A percentile compares a stretch with the other conserved stretches of the same genome.
Evolutionary conservation across 2,113 vertebrate genomes (phyloP).

Genomic region (Antechinus stuartii): DNA sequence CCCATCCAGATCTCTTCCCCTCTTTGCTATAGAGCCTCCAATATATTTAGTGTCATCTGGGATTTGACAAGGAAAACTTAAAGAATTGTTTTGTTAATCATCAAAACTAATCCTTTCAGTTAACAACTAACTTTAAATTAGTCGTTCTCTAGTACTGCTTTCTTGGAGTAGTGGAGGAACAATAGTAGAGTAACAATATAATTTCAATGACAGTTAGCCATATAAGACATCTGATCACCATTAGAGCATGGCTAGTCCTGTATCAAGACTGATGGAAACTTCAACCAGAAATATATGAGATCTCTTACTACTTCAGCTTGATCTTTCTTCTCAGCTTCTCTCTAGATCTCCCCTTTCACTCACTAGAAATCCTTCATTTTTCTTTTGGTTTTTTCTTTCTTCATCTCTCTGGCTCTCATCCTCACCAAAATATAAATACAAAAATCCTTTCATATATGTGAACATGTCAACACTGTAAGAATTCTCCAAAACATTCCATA

Average conservation of each 20-base stretch:
- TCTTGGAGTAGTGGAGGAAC: not conserved
- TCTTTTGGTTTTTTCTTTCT: not conserved
- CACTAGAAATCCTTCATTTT: constrained; percentile 28
- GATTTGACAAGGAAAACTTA: not conserved
- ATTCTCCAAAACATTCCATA: constrained; percentile 31
- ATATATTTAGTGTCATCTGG: not conserved
- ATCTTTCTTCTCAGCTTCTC: not conserved
- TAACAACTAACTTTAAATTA: not conserved
- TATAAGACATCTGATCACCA: not conserved
- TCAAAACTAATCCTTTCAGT: not conserved
- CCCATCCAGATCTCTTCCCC: not conserved
- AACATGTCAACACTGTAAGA: not conserved
- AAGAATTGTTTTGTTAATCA: not conserved
- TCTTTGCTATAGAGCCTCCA: not conserved
- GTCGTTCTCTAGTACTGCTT: not conserved
- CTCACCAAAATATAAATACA: not conserved
- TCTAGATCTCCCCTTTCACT: not conserved
- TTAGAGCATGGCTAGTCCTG: no score
- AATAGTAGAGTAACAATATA: not conserved
- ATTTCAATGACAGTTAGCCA: not conserved
- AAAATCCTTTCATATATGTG: constrained; percentile 50
- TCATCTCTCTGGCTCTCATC: constrained; percentile 21
- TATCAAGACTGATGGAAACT: not conserved
- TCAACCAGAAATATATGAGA: not conserved
- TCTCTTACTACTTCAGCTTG: not conserved